Base-by-base conservation (phyloP, 37 sponge, comb jelly and placozoan genomes). In the Aplysina aerophoba region DNA sequence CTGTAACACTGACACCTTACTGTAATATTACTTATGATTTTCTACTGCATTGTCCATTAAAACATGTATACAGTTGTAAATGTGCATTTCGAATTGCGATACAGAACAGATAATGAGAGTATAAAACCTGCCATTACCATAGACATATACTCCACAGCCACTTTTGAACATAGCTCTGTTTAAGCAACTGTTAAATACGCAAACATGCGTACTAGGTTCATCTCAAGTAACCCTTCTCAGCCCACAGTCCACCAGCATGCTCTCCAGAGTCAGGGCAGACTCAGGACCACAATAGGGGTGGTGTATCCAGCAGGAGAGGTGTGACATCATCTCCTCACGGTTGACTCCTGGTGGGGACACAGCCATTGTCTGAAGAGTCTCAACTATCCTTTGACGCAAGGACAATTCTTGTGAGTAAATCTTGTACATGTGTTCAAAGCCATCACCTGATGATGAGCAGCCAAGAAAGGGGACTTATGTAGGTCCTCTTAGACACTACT, bases 171-270 rank as follows among this genome's bases (percentile, higher is more conserved):
- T 8, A 44, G 50, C 6, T 44, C 50, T n/a, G n/a, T n/a, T n/a
- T n/a, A n/a, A n/a, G n/a, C n/a, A n/a, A 44, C 50, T 44, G 50
- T 11, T 44, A 44, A 44, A 44, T 44, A 11, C 3, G 50, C 50
- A 44, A 44, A 44, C 50, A 44, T 44, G n/a, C 50, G 8, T 11
- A 44, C 3, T 11, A 69, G 6, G 71, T 30, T 27, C 28, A 30
- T 3, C 8, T 44, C 50, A 44, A 44, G 8, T 44, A 44, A 11
- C 50, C 50, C 33, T 69, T 69, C 71, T 69, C 6, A 69, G 71
- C 34, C 30, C 30, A 69, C 71, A 69, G 71, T 69, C 71, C 28
- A 69, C 33, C 33, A 69, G 34, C 71, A 69, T 69, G 17, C 71
- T 30, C 34, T 69, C 71, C 34, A 69, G 34, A 69, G 71, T 69